phyloP scores from a whole-genome alignment of 2,797 vertebrate species.

The Sebastes alutus region DNA sequence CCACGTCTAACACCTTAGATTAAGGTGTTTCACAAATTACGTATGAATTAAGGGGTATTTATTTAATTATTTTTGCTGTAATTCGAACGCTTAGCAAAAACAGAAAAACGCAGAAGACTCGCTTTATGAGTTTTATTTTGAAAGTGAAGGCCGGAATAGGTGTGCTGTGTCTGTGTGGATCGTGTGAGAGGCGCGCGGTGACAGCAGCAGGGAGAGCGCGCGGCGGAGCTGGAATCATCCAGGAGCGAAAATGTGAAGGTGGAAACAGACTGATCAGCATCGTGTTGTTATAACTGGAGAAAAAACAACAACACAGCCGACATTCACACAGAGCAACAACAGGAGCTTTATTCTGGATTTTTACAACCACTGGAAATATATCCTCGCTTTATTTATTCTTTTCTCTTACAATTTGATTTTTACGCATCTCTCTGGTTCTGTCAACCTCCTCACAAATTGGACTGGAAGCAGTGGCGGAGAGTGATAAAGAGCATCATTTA shows the following conservation, averaged over 20 bases:
- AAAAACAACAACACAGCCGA: not conserved
- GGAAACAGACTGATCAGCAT: constrained; percentile 64
- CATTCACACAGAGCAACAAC: not conserved
- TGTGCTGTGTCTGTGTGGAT: not conserved
- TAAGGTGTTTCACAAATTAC: no score
- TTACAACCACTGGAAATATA: constrained; percentile 28
- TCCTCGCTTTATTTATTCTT: constrained; percentile 5
- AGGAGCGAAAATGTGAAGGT: constrained; percentile 70
- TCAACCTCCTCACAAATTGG: constrained; percentile 37
- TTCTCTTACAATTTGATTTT: not conserved
- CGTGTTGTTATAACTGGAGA: constrained; percentile 41
- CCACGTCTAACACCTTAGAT: not conserved
- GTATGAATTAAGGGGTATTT: no score
- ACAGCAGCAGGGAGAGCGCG: constrained; percentile 55
- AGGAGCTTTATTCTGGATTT: constrained; percentile 31
- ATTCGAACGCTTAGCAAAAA: no score
- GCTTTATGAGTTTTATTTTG: constrained; percentile 47
- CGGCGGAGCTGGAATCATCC: constrained; percentile 55
- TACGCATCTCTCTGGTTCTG: not conserved
- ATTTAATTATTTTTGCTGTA: not conserved
- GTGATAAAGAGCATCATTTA: constrained; percentile 47
- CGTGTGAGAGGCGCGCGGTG: constrained; percentile 47
- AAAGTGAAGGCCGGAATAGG: not conserved
- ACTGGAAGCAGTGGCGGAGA: constrained; percentile 39
- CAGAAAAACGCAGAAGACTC: not conserved